Percentiles rank a stretch among this genome's conserved stretches.
Conservation (phyloP, 2,113 vertebrate genomes). For the Amblyopsis rosae region DNA sequence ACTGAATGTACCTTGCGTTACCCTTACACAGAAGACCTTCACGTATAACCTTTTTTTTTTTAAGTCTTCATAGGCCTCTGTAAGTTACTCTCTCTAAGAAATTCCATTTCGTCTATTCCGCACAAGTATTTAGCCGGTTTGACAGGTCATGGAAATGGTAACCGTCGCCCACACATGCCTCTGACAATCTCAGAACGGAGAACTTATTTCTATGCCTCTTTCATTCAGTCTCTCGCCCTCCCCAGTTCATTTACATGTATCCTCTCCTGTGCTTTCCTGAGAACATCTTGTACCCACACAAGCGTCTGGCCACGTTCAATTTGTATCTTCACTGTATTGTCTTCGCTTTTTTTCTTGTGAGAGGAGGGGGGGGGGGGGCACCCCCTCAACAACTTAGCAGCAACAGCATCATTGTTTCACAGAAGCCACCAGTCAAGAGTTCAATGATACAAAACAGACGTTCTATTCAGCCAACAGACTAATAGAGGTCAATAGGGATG, state of each 20-base stretch:
- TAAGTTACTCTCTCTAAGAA: no score
- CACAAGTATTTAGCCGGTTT: background rate
- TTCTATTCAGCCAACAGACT: no score
- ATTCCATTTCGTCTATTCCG: no score
- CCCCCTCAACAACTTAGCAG: no score
- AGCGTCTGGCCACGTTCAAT: background rate
- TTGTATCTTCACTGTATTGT: background rate
- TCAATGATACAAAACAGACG: no score
- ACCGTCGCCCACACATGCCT: background rate
- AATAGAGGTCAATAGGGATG: no score
- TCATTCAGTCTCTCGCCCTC: background rate
- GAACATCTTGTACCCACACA: conserved; percentile 1
- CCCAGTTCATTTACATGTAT: background rate
- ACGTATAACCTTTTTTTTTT: no score
- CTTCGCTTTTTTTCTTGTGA: background rate
- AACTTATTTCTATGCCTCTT: conserved; percentile 1
- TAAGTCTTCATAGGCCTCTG: no score
- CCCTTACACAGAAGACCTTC: background rate
- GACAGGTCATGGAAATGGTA: background rate
- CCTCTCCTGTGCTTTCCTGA: background rate
- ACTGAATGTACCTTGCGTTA: background rate
- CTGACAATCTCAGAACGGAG: no score
- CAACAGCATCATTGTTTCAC: no score
- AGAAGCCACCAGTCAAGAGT: no score
- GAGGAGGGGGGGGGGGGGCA: no score